phyloP scores from a whole-genome alignment of 2,888 invertebrate genomes.

The Sesia apiformis region DNA sequence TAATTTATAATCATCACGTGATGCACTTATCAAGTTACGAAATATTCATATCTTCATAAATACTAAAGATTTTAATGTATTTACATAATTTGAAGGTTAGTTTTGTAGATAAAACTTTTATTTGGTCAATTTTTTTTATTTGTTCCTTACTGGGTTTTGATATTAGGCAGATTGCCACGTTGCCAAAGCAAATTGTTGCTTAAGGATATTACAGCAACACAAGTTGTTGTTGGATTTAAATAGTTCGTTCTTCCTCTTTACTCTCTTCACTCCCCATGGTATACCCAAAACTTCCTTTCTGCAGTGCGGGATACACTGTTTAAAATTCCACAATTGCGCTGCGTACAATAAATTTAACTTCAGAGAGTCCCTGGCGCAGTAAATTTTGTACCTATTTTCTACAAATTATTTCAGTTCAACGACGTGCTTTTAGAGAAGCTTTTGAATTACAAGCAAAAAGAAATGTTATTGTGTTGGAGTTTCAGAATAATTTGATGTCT shows the following conservation, averaged over 20 bases:
- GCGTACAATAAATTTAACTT: constrained; percentile 59
- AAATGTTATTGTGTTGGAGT: no score
- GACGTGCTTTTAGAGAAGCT: not conserved
- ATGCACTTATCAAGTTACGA: no score
- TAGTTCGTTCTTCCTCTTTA: constrained; percentile 5
- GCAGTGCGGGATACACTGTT: constrained; percentile 45
- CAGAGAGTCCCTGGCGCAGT: constrained; percentile 34
- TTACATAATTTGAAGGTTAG: no score
- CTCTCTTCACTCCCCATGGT: not conserved
- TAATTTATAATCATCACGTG: no score
- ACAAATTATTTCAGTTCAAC: constrained; percentile 43
- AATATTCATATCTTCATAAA: no score
- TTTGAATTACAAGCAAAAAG: no score
- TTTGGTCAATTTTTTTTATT: no score
- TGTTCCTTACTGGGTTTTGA: no score
- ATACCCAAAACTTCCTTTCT: constrained; percentile 17
- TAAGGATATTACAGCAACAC: constrained; percentile 14
- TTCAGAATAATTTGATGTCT: no score
- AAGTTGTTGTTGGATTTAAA: constrained; percentile 8
- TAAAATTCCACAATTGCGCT: constrained; percentile 59
- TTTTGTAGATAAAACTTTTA: no score
- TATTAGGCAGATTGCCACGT: constrained; percentile 14
- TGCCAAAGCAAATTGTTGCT: constrained; percentile 22
- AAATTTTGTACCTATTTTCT: constrained; percentile 55
- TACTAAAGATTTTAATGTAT: no score